Evolutionary conservation across 2,797 vertebrate species (phyloP).

Genomic region (Lemur catta): DNA sequence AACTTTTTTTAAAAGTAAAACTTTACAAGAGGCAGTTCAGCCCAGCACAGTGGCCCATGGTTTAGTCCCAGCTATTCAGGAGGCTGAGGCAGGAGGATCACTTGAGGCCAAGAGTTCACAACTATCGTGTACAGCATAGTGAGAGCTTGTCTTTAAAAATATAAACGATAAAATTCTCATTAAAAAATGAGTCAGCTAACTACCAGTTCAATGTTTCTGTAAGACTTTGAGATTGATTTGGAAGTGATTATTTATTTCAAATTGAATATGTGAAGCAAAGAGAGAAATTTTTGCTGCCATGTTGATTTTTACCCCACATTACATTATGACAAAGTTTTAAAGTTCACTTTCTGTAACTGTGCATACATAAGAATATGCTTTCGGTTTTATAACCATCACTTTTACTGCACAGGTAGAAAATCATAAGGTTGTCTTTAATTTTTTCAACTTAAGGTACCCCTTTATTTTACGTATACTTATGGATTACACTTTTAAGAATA

Average conservation of each 20-base stretch:
- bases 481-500: neutral
- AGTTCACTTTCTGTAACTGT: neutral
- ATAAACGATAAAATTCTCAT: neutral
- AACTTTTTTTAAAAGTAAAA: neutral
- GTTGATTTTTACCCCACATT: neutral
- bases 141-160: neutral
- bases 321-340: neutral
- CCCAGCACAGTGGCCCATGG: neutral
- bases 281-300: neutral
- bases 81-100: neutral
- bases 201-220: neutral
- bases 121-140: neutral
- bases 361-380: neutral
- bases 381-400: neutral
- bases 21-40: neutral
- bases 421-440: neutral
- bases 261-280: neutral
- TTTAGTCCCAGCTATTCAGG: neutral
- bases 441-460: neutral
- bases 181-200: neutral
- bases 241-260: neutral
- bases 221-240: neutral
- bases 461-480: neutral
- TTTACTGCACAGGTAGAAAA: neutral
- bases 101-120: neutral